Percentiles rank a stretch among this genome's conserved stretches.
Conservation (phyloP, 2,113 vertebrate genomes). For the Cochlearius cochlearius region DNA sequence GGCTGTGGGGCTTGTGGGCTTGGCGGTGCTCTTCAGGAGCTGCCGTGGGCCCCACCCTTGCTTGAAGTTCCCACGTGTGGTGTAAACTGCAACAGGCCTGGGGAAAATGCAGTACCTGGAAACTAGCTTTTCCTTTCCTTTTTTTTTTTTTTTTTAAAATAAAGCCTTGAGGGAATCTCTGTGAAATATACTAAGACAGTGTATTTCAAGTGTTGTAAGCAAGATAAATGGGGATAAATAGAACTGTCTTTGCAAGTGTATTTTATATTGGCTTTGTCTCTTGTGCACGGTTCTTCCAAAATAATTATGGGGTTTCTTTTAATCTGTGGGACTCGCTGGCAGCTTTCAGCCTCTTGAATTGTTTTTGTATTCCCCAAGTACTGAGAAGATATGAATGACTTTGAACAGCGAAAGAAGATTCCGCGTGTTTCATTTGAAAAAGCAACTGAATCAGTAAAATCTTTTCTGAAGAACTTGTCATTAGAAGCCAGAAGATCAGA, state of each 20-base stretch:
- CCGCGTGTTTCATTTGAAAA: not conserved
- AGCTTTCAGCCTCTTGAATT: not conserved
- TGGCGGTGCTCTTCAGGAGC: not conserved
- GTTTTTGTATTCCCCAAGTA: not conserved
- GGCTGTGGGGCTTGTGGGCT: not conserved
- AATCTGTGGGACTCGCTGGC: accelerated
- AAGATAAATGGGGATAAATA: not conserved
- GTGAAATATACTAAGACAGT: no score
- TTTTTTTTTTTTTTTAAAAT: not conserved
- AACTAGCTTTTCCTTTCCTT: not conserved
- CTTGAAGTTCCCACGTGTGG: accelerated
- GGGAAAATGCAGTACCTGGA: not conserved
- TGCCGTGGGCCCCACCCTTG: accelerated
- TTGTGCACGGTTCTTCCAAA: not conserved
- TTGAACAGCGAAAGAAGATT: not conserved
- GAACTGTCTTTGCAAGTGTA: not conserved
- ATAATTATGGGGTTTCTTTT: not conserved
- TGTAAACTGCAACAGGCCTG: accelerated
- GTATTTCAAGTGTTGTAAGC: not conserved
- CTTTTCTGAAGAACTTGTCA: not conserved
- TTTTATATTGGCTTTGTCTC: not conserved
- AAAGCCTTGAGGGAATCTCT: no score
- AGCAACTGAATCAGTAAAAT: not conserved
- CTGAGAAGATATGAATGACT: not conserved
- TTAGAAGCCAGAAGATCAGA: not conserved